phyloP scores from a whole-genome alignment of 2,888 invertebrate species.

The Alloscopus bannaensis region DNA sequence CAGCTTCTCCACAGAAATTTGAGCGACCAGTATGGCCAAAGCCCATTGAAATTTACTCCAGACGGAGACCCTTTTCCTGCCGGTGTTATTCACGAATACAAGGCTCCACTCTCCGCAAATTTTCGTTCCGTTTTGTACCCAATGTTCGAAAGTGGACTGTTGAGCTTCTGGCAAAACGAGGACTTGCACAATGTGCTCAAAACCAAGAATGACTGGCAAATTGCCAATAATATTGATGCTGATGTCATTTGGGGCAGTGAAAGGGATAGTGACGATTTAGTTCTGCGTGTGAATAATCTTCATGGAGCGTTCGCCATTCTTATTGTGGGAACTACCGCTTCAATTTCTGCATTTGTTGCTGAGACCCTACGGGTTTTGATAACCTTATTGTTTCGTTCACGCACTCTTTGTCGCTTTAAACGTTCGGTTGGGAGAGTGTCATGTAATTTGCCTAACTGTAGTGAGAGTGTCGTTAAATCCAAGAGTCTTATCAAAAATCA shows the following conservation, averaged over 20 bases:
- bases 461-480: no score
- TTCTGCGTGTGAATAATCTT: slow-evolving; percentile 49
- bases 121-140: slow-evolving; percentile 22
- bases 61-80: slow-evolving; percentile 47
- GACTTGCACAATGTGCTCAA: slow-evolving; percentile 41
- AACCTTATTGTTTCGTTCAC: no score
- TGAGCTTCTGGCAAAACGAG: slow-evolving; percentile 38
- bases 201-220: slow-evolving; percentile 50
- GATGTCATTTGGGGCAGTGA: slow-evolving; percentile 21
- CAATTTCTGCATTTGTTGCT: slow-evolving; percentile 22
- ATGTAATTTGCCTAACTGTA: no score
- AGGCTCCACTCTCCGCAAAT: slow-evolving; percentile 38
- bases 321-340: slow-evolving; percentile 14
- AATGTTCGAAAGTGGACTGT: slow-evolving; percentile 49
- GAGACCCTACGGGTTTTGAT: no score
- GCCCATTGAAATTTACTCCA: slow-evolving; percentile 46
- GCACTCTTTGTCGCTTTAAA: no score
- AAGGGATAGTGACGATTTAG: background rate
- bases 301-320: slow-evolving; percentile 48
- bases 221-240: slow-evolving; percentile 22
- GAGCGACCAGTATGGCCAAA: slow-evolving; percentile 45
- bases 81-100: slow-evolving; percentile 45
- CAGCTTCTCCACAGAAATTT: slow-evolving; percentile 44
- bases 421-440: no score
- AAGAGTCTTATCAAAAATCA: no score